Conservation (phyloP, 2,113 vertebrate genomes). For the Poeciliopsis occidentalis region DNA sequence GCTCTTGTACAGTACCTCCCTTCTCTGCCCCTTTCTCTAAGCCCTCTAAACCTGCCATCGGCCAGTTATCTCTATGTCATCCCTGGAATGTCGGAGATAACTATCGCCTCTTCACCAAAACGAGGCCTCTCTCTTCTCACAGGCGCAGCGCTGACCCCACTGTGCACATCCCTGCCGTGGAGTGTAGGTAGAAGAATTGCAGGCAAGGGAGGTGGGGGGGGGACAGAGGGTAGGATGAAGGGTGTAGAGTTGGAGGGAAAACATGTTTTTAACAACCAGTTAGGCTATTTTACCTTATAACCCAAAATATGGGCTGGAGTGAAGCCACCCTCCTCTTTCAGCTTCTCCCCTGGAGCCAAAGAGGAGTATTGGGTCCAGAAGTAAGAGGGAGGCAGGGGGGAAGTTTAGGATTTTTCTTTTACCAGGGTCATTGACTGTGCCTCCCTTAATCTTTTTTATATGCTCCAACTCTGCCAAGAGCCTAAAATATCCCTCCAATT, state of each 20-base stretch:
- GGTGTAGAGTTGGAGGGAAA: constrained; percentile 48
- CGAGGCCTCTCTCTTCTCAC: constrained; percentile 77
- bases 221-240: constrained; percentile 18
- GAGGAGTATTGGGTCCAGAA: constrained; percentile 46
- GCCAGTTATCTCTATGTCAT: constrained; percentile 85
- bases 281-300: constrained; percentile 69
- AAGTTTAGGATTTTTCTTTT: constrained; percentile 13
- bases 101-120: constrained; percentile 86
- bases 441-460: constrained; percentile 47
- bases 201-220: not conserved
- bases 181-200: constrained; percentile 46
- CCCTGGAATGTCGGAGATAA: constrained; percentile 93
- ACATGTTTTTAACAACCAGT: constrained; percentile 55
- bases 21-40: constrained; percentile 54
- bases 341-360: constrained; percentile 53
- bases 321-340: constrained; percentile 55
- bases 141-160: constrained; percentile 61
- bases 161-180: constrained; percentile 55
- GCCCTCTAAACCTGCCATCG: constrained; percentile 75
- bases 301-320: constrained; percentile 59
- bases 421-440: constrained; percentile 32
- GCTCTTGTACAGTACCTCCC: constrained; percentile 59
- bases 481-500: constrained; percentile 58
- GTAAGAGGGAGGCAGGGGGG: constrained; percentile 24
- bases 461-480: constrained; percentile 71